Conservation (phyloP, 2,888 invertebrate species). For the Hecatera dysodea region DNA sequence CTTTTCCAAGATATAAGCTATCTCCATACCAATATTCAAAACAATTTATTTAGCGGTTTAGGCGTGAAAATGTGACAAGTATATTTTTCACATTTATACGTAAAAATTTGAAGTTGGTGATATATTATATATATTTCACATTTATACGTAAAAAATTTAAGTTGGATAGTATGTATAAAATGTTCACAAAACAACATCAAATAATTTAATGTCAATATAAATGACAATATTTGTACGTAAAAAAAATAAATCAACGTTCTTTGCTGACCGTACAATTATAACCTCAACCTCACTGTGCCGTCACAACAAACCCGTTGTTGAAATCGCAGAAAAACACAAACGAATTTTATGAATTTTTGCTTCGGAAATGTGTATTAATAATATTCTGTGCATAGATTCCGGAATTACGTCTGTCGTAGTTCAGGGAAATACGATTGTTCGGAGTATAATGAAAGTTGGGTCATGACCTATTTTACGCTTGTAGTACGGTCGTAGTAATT, state of each 20-base stretch:
- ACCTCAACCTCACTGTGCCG: neutral
- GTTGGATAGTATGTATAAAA: too few relatives aligned
- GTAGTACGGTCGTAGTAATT: conserved; percentile 15
- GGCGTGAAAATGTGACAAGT: too few relatives aligned
- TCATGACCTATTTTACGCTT: conserved; percentile 5
- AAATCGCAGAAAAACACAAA: neutral
- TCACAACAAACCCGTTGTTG: neutral
- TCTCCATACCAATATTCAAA: too few relatives aligned
- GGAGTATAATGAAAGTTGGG: neutral
- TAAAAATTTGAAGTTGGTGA: too few relatives aligned
- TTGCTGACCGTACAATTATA: neutral
- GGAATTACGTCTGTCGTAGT: neutral
- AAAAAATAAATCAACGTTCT: neutral
- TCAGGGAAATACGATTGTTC: neutral
- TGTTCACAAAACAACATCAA: neutral
- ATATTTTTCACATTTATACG: too few relatives aligned
- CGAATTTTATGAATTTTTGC: neutral
- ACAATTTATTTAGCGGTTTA: too few relatives aligned
- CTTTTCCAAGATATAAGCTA: too few relatives aligned
- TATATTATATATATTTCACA: too few relatives aligned
- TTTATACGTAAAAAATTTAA: too few relatives aligned
- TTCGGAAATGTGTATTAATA: neutral
- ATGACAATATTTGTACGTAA: neutral
- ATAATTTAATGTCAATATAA: neutral
- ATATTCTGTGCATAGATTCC: neutral